Percentiles rank a stretch among this genome's conserved stretches.
These are phyloP conservation scores for Thysanoteuthis rhombus DNA, from an alignment of 2,888 invertebrate genomes.

Conservation along the genomic window DNA sequence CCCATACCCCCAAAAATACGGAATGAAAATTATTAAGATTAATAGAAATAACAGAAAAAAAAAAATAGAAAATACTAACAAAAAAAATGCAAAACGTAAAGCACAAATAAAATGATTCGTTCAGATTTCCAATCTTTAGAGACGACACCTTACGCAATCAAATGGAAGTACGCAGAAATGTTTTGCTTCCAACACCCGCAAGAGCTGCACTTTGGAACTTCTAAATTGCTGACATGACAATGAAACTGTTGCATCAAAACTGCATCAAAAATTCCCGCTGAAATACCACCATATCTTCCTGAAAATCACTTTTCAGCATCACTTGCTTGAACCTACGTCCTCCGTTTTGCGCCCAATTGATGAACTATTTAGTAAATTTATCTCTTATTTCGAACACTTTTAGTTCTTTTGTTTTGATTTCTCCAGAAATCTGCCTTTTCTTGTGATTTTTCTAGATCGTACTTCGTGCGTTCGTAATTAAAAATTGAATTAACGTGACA, in stretches of 20 bases:
- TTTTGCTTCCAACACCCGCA: neutral
- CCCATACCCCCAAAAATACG: too few relatives aligned
- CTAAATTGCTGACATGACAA: neutral
- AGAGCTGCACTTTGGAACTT: neutral
- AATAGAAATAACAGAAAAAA: too few relatives aligned
- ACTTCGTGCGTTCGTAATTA: neutral
- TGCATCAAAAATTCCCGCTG: neutral
- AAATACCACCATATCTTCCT: neutral
- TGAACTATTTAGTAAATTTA: neutral
- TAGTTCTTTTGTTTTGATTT: neutral
- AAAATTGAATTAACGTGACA: neutral
- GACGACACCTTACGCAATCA: neutral
- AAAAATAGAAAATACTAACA: too few relatives aligned
- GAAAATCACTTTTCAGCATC: neutral
- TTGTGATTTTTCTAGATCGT: neutral
- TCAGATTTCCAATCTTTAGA: neutral
- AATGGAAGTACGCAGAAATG: neutral
- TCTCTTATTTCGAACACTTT: neutral
- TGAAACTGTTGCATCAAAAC: neutral
- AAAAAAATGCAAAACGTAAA: too few relatives aligned
- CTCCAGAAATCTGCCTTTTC: neutral
- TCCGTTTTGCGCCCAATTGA: neutral
- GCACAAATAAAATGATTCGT: too few relatives aligned
- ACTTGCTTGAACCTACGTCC: neutral
- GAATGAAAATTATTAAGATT: too few relatives aligned